Evolutionary conservation across 2,797 vertebrate species (phyloP), one percentile per base, ranked within the genome.

Genomic region (Rhinella marina): DNA sequence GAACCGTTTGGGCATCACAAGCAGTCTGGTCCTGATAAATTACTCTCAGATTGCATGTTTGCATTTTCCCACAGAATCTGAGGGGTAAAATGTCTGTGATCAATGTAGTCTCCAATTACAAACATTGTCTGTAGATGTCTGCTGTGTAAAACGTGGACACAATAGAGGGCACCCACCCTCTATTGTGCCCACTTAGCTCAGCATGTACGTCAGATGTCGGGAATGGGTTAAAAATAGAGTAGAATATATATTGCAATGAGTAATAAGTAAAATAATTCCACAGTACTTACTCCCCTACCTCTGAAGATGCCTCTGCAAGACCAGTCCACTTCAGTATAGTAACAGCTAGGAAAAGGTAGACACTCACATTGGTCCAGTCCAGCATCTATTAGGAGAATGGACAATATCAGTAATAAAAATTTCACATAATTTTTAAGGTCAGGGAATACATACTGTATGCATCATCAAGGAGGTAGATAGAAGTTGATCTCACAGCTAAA

Each of bases 331-430:
- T 91, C 59, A 96, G 90, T 90, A 97, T 50, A 1, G 86, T 90
- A 89, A 95, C 52, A 78, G 92, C 91, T 70, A 98, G 89, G 89
- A 97, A 90, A 90, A 93, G 90, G 87, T 92, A 93, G 59, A 94
- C 64, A 77, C 93, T 90, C 32, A 92, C 76, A 81, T 92, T 84
- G 90, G 93, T 92, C 88, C 94, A 92, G 84, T 92, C 90, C 93
- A 95, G 90, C 97, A 98, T 98, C 97, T 98, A 92, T n/a, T 92
- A 94, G 87, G 5, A 32, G 91, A 16, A 92, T 84, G 16, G 50
- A 8, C 41, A 77, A 77, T 25, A 52, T 25, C 16, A 77, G 1
- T 76, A 12, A 50, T 76, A 25, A 77, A n/a, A 6, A 52, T 54
- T 23, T 61, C 59, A 61, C 50, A 75, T 50, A 48, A 52, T 14